Percentiles rank a stretch among this genome's conserved stretches.
These are phyloP conservation scores for Stramonita haemastoma DNA, from an alignment of 2,888 invertebrate species.

Conservation along the genomic window DNA sequence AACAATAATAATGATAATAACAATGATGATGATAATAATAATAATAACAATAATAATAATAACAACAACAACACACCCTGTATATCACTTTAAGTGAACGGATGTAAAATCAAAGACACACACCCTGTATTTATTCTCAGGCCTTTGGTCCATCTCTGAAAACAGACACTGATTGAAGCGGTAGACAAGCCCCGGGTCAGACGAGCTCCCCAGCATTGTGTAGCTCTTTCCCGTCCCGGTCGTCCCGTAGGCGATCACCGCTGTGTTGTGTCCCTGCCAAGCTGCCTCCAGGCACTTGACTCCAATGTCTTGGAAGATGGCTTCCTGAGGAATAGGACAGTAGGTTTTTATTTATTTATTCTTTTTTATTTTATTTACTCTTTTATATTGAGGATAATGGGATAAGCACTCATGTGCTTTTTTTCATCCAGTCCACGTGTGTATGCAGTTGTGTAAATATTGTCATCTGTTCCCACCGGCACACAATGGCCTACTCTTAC, in stretches of 20 bases:
- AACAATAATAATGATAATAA: no score
- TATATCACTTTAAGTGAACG: background rate
- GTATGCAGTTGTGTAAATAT: no score
- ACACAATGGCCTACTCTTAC: no score
- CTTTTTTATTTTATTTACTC: no score
- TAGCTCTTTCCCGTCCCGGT: background rate
- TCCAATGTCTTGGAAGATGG: conserved; percentile 24
- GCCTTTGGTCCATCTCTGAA: background rate
- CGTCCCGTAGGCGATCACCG: background rate
- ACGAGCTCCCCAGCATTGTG: background rate
- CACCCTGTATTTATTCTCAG: conserved; percentile 31
- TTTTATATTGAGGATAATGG: no score
- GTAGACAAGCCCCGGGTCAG: background rate
- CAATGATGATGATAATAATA: no score
- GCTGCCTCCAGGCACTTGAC: background rate
- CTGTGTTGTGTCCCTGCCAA: background rate
- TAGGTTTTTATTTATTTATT: no score
- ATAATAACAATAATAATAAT: no score
- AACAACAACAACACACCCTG: no score
- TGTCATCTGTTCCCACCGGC: no score
- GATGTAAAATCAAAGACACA: background rate
- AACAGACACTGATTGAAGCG: conserved; percentile 16
- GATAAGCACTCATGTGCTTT: no score
- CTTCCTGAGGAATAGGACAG: background rate
- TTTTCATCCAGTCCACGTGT: no score